Base-by-base conservation (phyloP, 1,140 invertebrate genomes). In the Leptinotarsa defecta region DNA sequence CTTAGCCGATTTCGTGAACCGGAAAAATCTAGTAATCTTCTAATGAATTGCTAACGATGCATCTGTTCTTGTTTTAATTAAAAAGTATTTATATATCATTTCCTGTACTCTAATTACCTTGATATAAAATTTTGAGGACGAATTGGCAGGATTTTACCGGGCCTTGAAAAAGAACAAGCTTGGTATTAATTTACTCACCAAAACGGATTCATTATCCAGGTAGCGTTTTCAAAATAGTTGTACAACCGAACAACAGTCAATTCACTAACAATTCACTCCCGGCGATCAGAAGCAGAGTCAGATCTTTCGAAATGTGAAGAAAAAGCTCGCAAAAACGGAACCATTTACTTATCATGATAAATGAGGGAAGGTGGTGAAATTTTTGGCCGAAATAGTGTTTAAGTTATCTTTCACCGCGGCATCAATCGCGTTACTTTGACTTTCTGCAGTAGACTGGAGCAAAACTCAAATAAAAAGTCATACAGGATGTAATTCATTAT, bases 401-500 rank as follows among this genome's bases (percentile, higher is more conserved):
- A 15, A 15, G 13, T 57, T 57, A 57, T 15, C 52, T 17, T 57
- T 19, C 15, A n/a, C 15, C n/a, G 13, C 52, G 15, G 52, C 52
- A 57, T 57, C 4, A 19, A 57, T 13, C 6, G 52, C 52, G 15
- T 57, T 17, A 57, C 52, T 57, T 57, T 19, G 52, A 57, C 4
- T 57, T 57, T 57, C 15, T 57, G n/a, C n/a, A 0, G 17, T 19
- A 57, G 13, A 57, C 52, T 57, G 52, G 1, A 17, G 52, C 52
- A 57, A 57, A 57, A 57, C n/a, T 57, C 4, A 17, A 57, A 57
- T 19, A 57, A 57, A 57, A 57, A 57, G 15, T 57, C 52, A 15
- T 57, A 57, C 52, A 57, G 52, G 52, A 57, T 57, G n/a, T 57
- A 57, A 57, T 19, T 57, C 52, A 57, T 57, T 57, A 57, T 8